Evolutionary conservation across 2,113 vertebrate genomes (phyloP), one percentile per base, ranked within the genome.

Genomic region (Rafetus swinhoei): DNA sequence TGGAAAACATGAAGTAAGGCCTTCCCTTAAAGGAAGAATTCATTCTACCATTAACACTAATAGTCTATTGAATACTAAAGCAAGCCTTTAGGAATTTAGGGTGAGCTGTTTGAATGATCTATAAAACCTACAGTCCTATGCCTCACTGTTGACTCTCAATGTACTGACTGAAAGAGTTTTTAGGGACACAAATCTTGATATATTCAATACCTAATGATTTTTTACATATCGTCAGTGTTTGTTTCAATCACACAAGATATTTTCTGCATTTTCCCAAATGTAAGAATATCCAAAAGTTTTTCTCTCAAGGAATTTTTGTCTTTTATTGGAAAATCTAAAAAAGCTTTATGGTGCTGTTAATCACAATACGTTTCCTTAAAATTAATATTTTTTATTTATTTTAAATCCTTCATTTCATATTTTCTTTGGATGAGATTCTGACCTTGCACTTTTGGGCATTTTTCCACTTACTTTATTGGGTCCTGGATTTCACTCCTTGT

Each of bases 401-500:
- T 81, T 91, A 56, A 13, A 60, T n/a, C 3, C 32, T 7, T 80
- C 16, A 2, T 88, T 55, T 1, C 1, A 3, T 13, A 2, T 52
- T 69, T 53, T 25, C 55, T 18, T 18, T 25, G 2, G 80, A 62
- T 60, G 84, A 87, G 81, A 56, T 53, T 83, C 7, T 80, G 2
- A 90, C 93, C 27, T 4, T 77, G 21, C 81, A 80, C 5, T 84
- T 65, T 14, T 65, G 29, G 62, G 15, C 29, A n/a, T 65, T 65
- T 65, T 65, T 32, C 3, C 90, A 24, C 62, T 92, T 3, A 92
- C 85, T 96, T 94, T 79, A 65, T 32, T 15, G 60, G 12, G 22
- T 56, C 16, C 92, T 19, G 79, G 54, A 92, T 89, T 95, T 90
- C 35, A 93, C 12, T 2, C 83, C 85, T 54, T 82, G 14, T 91